Evolutionary conservation across 1,140 invertebrate species (phyloP).

Genomic region (Caerostris extrusa): DNA sequence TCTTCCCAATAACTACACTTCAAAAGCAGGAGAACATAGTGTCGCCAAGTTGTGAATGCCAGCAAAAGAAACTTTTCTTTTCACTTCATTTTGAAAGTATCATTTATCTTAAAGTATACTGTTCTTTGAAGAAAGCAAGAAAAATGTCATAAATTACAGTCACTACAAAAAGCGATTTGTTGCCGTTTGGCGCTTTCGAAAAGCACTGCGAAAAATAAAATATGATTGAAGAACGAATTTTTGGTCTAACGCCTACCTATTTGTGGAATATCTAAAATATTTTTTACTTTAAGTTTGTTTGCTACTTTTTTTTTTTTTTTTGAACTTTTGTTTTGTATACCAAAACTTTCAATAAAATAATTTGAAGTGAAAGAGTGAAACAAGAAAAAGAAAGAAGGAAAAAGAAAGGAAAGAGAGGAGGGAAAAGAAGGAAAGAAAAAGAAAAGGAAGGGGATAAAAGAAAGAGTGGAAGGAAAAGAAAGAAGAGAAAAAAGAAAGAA

Average conservation of each 20-base stretch:
- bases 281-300: neutral
- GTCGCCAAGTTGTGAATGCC: neutral
- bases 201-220: neutral
- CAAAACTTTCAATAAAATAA: too few species aligned
- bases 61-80: neutral
- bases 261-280: slow-evolving; percentile 55
- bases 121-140: neutral
- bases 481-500: too few species aligned
- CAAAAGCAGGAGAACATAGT: neutral
- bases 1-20: neutral
- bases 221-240: slow-evolving; percentile 57
- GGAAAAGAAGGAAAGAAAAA: too few species aligned
- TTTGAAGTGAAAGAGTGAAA: too few species aligned
- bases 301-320: neutral
- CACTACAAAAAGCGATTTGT: slow-evolving; percentile 60
- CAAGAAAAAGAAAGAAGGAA: too few species aligned
- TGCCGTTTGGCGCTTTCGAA: slow-evolving; percentile 3
- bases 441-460: too few species aligned
- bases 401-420: too few species aligned
- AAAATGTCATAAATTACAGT: slow-evolving; percentile 63
- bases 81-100: slow-evolving; percentile 44
- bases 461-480: too few species aligned
- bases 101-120: slow-evolving; percentile 61
- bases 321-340: neutral
- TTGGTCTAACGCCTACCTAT: slow-evolving; percentile 18